These are phyloP conservation scores for Lithophane leautieri DNA, from an alignment of 2,888 invertebrate species.

Conservation along the genomic window DNA sequence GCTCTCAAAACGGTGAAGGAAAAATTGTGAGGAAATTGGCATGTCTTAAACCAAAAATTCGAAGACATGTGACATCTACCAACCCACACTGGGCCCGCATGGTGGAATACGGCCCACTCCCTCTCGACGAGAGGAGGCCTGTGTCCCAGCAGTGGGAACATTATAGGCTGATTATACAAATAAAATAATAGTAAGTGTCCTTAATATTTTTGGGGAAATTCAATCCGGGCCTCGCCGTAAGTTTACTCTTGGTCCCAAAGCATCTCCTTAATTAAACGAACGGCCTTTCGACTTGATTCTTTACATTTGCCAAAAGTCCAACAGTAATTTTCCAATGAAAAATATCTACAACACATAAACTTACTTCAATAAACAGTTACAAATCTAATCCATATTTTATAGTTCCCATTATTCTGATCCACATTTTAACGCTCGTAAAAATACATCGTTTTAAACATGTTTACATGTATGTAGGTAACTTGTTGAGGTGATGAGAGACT, in stretches of 20 bases:
- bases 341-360: slow-evolving; percentile 5
- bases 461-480: slow-evolving; percentile 35
- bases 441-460: slow-evolving; percentile 43
- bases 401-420: slow-evolving; percentile 15
- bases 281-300: background rate
- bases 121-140: too few relatives aligned
- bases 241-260: background rate
- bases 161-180: too few relatives aligned
- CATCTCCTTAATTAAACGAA: background rate
- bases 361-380: slow-evolving; percentile 14
- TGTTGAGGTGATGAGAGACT: slow-evolving; percentile 34
- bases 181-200: background rate
- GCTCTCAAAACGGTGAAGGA: too few relatives aligned
- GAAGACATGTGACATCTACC: too few relatives aligned
- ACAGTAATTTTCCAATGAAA: background rate
- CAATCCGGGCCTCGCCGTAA: background rate
- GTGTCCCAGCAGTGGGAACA: too few relatives aligned
- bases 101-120: too few relatives aligned
- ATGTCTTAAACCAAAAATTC: too few relatives aligned
- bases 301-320: background rate
- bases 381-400: slow-evolving; percentile 30
- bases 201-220: slow-evolving; percentile 2
- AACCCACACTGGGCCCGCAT: too few relatives aligned
- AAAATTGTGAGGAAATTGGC: too few relatives aligned
- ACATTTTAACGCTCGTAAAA: slow-evolving; percentile 30